Evolutionary conservation across 92 coral and sea anemone species (phyloP), one percentile per base, ranked within the genome.

Genomic region (Meandrina meandrites): DNA sequence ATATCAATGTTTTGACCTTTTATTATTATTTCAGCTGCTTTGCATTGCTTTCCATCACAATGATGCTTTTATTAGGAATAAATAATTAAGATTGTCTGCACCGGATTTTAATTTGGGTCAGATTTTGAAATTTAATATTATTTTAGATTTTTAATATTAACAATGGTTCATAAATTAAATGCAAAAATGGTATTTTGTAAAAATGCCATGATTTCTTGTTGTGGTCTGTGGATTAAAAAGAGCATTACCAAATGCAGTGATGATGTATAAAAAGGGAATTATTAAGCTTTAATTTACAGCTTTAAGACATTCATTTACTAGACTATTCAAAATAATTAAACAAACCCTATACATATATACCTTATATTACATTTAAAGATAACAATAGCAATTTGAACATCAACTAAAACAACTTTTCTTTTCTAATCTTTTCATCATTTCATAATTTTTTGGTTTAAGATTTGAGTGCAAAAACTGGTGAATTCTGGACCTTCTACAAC

Each of bases 21-120:
- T 28, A 21, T 77, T 27, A 16, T 48, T 77, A 77, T 77, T 48
- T 28, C 45, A 15, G 40, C 62, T 50, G 81, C 64, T 21, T 51
- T 77, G 62, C 40, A 77, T 19, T 53, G 35, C 62, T 77, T 48
- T 77, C 15, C 62, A 77, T 77, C 81, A 77, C 18, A 72, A 22
- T 72, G 77, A 71, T 71, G 45, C 42, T 71, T 71, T 62, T 71
- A 35, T 31, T 70, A 31, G 3, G 48, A 72, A 24, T 77, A 77
- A 77, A 77, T 77, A 77, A 22, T 45, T 48, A 30, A 30, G 24
- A 28, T 53, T 45, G 47, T 35, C 19, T 30, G 1, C 14, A 13
- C 14, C 14, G 16, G 5, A 67, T n/a, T 68, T 32, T 24, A 70
- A 21, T 34, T 35, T 36, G 11, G n/a, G n/a, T n/a, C 30, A 16